Evolutionary conservation across 2,797 vertebrate species (phyloP), one percentile per base, ranked within the genome.

Genomic region (Acipenser ruthenus): DNA sequence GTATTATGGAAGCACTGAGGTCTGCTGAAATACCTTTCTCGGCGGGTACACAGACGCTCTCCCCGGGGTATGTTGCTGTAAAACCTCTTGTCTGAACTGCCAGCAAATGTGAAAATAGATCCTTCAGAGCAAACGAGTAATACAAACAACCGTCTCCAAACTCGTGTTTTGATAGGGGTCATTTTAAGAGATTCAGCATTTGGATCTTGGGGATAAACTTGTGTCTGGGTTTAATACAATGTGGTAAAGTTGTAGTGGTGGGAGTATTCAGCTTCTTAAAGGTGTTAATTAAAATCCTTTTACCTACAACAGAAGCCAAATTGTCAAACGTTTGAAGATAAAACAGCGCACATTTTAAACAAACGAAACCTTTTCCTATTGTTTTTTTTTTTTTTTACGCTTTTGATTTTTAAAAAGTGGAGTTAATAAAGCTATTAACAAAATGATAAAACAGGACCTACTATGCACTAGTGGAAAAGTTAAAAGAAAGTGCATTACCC

Each of bases 81-180:
- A 18, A 48, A 7, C 48, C 67, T 64, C 63, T 67, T 51, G 47
- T 47, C 71, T 73, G 65, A 61, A 58, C 73, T 62, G 68, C 73
- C 75, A 78, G 70, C 83, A 84, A 83, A 83, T 82, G 84, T 79
- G 75, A 75, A 72, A 81, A 79, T 75, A 83, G 74, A 69, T 18
- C 15, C 18, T 37, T 18, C 60, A 37, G 13, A 18, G 15, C 60
- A 23, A 62, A 37, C 15, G 65, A 55, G 69, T 68, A 15, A 15
- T n/a, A 64, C 67, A 69, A 68, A 68, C 67, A 71, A 52, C 67
- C 66, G 70, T 60, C 64, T 64, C 63, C 60, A 11, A 18, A 18
- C 9, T 37, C 60, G 72, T 76, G 73, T 79, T 74, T 63, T 71
- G 56, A 15, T 58, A 64, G 62, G 64, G 13, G 65, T 70, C 5